A percentile compares a stretch with the other conserved stretches of the same genome.
Conservation (phyloP, 2,113 vertebrate genomes). For the Lipophrys pholis region DNA sequence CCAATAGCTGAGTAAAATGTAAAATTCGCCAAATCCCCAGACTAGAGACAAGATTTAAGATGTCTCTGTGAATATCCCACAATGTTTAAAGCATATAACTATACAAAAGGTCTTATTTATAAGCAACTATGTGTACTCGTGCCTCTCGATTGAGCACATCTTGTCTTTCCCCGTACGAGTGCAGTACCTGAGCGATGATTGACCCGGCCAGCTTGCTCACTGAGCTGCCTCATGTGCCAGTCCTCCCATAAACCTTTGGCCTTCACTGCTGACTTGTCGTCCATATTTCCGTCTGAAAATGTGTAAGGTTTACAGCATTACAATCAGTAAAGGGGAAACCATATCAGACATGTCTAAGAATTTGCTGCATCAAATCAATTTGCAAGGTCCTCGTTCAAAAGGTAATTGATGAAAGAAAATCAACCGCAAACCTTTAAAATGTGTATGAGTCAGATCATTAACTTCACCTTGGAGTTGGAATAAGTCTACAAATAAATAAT, state of each 20-base stretch:
- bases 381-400: neutral
- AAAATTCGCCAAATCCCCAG: no score
- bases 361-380: neutral
- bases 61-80: no score
- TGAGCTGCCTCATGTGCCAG: slow-evolving; percentile 85
- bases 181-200: slow-evolving; percentile 84
- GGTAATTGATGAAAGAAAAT: no score
- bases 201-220: slow-evolving; percentile 75
- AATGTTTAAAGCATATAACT: no score
- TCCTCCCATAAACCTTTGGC: slow-evolving; percentile 87
- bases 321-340: neutral
- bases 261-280: slow-evolving; percentile 82
- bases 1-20: no score
- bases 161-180: no score
- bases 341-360: neutral
- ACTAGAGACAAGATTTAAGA: no score
- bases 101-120: no score
- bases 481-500: neutral
- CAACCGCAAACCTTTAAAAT: neutral
- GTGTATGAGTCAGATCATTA: neutral
- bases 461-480: neutral
- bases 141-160: no score
- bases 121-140: no score
- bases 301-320: slow-evolving; percentile 13
- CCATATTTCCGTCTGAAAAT: slow-evolving; percentile 82